phyloP scores from a whole-genome alignment of 2,797 vertebrate species.

The Acrossocheilus fasciatus region DNA sequence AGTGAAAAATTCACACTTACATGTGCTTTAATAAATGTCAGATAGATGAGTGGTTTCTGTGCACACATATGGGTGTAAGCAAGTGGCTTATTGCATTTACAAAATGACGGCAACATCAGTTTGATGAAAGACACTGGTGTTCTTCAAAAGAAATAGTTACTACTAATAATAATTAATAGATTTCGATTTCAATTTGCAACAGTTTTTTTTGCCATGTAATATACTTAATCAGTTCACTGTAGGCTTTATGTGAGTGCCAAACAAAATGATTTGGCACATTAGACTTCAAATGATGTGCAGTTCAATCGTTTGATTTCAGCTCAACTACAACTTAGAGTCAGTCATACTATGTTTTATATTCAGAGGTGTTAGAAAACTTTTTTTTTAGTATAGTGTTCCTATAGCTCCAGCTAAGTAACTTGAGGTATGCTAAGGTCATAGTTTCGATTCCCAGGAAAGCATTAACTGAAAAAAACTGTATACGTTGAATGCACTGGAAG shows the following conservation, averaged over 20 bases:
- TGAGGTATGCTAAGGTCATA: not conserved
- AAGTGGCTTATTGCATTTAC: not conserved
- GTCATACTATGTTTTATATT: not conserved
- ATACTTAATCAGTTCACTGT: not conserved
- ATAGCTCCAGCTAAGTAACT: not conserved
- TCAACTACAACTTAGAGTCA: not conserved
- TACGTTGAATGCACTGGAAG: not conserved
- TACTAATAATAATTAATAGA: not conserved
- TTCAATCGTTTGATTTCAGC: not conserved
- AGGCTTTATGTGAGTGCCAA: not conserved
- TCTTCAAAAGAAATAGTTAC: not conserved
- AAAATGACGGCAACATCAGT: slow-evolving; percentile 1
- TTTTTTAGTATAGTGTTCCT: not conserved
- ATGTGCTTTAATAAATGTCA: slow-evolving; percentile 12
- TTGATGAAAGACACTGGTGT: not conserved
- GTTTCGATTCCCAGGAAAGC: not conserved
- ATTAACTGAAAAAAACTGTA: not conserved
- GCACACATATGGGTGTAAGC: not conserved
- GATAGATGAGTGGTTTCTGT: not conserved
- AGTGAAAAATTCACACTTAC: not conserved
- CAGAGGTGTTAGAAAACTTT: not conserved
- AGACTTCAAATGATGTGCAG: not conserved
- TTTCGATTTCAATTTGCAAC: not conserved
- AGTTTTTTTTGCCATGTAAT: not conserved
- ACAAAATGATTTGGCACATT: not conserved